phyloP scores from a whole-genome alignment of 2,888 invertebrate genomes.

The Drosophila emarginata region DNA sequence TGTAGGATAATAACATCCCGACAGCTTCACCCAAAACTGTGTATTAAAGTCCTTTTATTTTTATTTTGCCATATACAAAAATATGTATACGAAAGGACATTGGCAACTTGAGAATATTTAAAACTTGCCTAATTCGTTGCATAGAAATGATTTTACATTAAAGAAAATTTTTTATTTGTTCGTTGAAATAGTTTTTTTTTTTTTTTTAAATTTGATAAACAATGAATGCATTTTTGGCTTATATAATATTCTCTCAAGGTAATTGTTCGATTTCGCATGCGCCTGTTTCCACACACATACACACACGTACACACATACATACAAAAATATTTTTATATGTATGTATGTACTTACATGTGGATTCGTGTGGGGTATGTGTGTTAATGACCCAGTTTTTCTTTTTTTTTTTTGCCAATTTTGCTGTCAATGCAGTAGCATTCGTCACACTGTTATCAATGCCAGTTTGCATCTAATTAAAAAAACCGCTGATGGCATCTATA shows the following conservation, averaged over 20 bases:
- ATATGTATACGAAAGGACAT: not conserved
- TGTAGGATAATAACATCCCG: not conserved
- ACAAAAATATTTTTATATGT: conserved; percentile 9
- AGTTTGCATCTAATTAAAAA: conserved; percentile 30
- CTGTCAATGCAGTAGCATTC: conserved; percentile 23
- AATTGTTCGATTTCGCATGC: conserved; percentile 58
- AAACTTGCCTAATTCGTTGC: too few relatives aligned
- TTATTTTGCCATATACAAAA: not conserved
- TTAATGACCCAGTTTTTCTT: conserved; percentile 56
- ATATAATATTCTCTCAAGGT: conserved; percentile 49
- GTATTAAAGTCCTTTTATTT: conserved; percentile 33
- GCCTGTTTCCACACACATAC: conserved; percentile 23
- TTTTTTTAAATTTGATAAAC: not conserved
- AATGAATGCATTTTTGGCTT: conserved; percentile 31
- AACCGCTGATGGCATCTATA: not conserved
- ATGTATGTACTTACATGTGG: conserved; percentile 1
- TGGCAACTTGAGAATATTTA: not conserved
- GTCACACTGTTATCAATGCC: conserved; percentile 44
- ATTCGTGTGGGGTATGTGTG: conserved; percentile 25
- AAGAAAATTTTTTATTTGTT: too few relatives aligned
- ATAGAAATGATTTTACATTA: not conserved
- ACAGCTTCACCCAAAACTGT: not conserved
- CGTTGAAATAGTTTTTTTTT: too few relatives aligned
- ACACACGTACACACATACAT: not conserved
- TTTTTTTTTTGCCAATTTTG: conserved; percentile 32